Base-by-base conservation (phyloP, 92 coral and sea anemone species). In the Heliopora coerulea region DNA sequence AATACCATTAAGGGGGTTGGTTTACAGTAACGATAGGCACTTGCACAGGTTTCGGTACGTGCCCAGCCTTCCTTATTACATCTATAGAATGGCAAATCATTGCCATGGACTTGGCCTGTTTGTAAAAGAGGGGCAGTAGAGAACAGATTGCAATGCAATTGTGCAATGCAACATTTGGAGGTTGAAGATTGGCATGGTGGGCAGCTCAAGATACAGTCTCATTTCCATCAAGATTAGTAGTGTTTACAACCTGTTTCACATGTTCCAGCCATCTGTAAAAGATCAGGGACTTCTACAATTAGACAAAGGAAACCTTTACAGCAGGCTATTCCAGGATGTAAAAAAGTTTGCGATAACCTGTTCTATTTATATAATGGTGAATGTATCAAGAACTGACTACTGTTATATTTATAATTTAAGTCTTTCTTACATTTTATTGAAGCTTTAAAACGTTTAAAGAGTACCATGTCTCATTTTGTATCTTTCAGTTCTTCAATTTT, bases 121-220 rank as follows among this genome's bases (percentile, higher is more conserved):
- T 63, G 1, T 69, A 25, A 35, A 80, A 80, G 26, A 80, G 56
- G 31, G 84, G 65, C 69, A 80, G 73, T 26, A 75, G 40, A 42
- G 80, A 41, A 33, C 41, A 40, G 67, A 54, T 28, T 59, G 80
- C 41, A 3, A 78, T 18, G 48, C 1, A 30, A 26, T 61, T 64
- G 14, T 78, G 63, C 10, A 74, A 54, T 31, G 18, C 56, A 25
- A 34, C 63, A 18, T 33, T 24, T 54, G 34, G 17, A 31, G 67
- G 63, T 58, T 78, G 82, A 31, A 37, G 73, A 82, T 68, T 37
- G 29, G 83, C 80, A 65, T 83, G 87, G 74, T 28, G 78, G 29
- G 83, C 87, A 20, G 80, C 74, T 83, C 87, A 69, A 12, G 87
- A 74, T 33, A 70, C 49, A 33, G 40, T 24, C 20, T 28, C 48